A percentile compares a stretch with the other conserved stretches of the same genome.
These are phyloP conservation scores for Bibio marci DNA, from an alignment of 2,888 invertebrate genomes.

Conservation along the genomic window DNA sequence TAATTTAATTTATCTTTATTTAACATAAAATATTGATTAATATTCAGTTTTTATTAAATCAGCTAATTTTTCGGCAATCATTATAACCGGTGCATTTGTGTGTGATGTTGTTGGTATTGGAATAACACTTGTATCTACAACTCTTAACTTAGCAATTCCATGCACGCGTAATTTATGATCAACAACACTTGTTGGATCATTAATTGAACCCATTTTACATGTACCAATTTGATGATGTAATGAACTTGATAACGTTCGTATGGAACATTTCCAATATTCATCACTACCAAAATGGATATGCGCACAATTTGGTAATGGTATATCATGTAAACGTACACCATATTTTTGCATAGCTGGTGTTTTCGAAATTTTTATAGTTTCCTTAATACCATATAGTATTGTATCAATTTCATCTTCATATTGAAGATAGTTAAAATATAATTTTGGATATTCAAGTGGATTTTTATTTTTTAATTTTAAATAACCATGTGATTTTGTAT, in stretches of 20 bases:
- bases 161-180: constrained; percentile 32
- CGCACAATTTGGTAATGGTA: constrained; percentile 35
- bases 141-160: constrained; percentile 41
- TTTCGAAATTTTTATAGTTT: constrained; percentile 31
- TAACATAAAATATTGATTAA: constrained; percentile 33
- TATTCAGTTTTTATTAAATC: constrained; percentile 41
- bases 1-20: too few species aligned
- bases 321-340: constrained; percentile 35
- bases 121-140: constrained; percentile 60
- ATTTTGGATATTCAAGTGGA: constrained; percentile 38
- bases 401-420: constrained; percentile 31
- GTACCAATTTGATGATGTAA: constrained; percentile 32
- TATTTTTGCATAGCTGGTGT: constrained; percentile 38
- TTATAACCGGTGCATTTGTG: constrained; percentile 68
- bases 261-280: constrained; percentile 59
- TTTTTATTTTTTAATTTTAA: constrained; percentile 46
- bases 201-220: constrained; percentile 29
- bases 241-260: constrained; percentile 29
- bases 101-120: constrained; percentile 58
- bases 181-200: constrained; percentile 29
- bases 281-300: constrained; percentile 35
- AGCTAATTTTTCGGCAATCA: constrained; percentile 71
- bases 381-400: constrained; percentile 35
- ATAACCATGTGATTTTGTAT: constrained; percentile 55
- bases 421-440: constrained; percentile 40